These are phyloP conservation scores for Porites cylindrica DNA, from an alignment of 92 coral and sea anemone genomes.

Conservation along the genomic window DNA sequence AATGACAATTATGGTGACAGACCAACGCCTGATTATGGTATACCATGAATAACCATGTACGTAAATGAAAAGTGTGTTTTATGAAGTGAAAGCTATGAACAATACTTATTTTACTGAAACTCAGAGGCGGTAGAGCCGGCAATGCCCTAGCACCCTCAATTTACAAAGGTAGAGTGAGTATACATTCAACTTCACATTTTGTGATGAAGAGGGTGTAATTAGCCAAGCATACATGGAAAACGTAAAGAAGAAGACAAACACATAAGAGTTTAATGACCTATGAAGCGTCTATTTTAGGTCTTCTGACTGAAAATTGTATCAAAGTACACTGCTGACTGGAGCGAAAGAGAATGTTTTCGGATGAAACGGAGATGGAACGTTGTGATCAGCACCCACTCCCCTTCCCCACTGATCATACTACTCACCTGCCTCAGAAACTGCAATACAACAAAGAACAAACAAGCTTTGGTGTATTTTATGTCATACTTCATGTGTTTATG, in stretches of 20 bases:
- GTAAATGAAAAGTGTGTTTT: constrained; percentile 6
- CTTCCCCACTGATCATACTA: neutral
- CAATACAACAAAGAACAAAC: too few species aligned
- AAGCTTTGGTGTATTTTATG: neutral
- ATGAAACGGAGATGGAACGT: constrained; percentile 2
- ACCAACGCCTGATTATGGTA: constrained; percentile 7
- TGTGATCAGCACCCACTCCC: constrained; percentile 7
- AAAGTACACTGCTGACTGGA: constrained; percentile 5
- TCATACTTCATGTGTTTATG: neutral
- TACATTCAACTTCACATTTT: constrained; percentile 1
- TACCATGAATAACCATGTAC: constrained; percentile 8
- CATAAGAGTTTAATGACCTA: constrained; percentile 6
- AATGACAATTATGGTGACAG: constrained; percentile 8
- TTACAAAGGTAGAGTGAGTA: constrained; percentile 1
- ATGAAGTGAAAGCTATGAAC: neutral
- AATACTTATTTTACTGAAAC: neutral
- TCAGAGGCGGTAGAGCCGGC: neutral
- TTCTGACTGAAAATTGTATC: constrained; percentile 2
- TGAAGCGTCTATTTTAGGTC: constrained; percentile 9
- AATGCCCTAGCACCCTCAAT: constrained; percentile 7
- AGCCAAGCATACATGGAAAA: constrained; percentile 7
- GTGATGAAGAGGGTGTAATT: constrained; percentile 1
- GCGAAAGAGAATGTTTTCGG: constrained; percentile 1
- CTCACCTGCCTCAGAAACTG: neutral
- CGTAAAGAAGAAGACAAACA: constrained; percentile 1